Percentiles rank a stretch among this genome's conserved stretches.
Conservation (phyloP, 2,797 vertebrate genomes). For the Syndactyla subalaris region DNA sequence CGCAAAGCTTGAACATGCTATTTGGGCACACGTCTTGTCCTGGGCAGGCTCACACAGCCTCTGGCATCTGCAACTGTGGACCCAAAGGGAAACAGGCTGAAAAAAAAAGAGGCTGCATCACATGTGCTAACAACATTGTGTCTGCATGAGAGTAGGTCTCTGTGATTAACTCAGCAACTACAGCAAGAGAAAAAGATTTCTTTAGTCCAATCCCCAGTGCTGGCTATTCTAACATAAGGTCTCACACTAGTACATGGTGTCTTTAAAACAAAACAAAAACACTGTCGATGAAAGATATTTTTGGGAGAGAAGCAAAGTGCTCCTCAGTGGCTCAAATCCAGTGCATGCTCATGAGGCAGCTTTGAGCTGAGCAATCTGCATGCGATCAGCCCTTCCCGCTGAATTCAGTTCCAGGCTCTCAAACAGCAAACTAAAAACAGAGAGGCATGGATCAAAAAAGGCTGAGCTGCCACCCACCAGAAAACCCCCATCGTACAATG, state of each 20-base stretch:
- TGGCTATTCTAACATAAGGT: neutral
- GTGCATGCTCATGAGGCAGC: accelerated
- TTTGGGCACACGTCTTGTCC: neutral
- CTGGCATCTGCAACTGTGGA: neutral
- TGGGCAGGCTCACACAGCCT: neutral
- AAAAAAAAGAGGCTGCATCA: neutral
- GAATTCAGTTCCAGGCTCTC: slow-evolving; percentile 33
- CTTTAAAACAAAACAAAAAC: neutral
- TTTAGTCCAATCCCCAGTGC: neutral
- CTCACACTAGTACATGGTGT: neutral
- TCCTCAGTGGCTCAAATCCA: neutral
- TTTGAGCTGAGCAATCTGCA: neutral
- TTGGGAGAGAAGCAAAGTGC: neutral
- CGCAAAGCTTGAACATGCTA: neutral
- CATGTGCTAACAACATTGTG: neutral
- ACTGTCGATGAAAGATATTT: neutral
- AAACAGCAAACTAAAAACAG: neutral
- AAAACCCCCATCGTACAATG: neutral
- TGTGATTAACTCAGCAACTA: neutral
- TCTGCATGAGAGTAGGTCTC: neutral
- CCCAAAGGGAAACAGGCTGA: neutral
- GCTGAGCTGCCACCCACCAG: neutral
- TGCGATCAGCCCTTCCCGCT: neutral
- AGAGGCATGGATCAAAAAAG: neutral
- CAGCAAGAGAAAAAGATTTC: neutral